Evolutionary conservation across 2,797 vertebrate species (phyloP).

Genomic region (Hypotaenidia philippensis): DNA sequence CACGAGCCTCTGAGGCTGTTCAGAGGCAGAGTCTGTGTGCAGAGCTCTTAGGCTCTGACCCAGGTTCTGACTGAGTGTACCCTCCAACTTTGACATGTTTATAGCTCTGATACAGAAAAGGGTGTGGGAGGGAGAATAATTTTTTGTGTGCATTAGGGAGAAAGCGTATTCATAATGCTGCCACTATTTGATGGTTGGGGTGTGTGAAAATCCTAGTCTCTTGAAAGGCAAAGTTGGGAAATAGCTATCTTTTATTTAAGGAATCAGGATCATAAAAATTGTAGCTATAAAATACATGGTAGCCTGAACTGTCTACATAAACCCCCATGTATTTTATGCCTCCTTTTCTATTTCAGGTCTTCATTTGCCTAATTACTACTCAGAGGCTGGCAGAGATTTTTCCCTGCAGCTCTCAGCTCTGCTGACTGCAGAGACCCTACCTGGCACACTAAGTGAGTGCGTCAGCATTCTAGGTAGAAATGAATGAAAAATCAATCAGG

Average conservation of each 20-base stretch:
- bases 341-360: slow-evolving; percentile 70
- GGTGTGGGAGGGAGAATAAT: too few relatives aligned
- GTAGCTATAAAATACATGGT: not conserved
- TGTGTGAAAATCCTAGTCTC: not conserved
- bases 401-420: slow-evolving; percentile 85
- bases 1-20: not conserved
- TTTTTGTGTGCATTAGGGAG: not conserved
- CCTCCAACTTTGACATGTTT: not conserved
- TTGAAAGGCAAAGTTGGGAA: not conserved
- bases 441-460: slow-evolving; percentile 80
- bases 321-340: slow-evolving; percentile 23
- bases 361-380: slow-evolving; percentile 81
- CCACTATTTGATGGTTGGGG: not conserved
- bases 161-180: not conserved
- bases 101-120: not conserved
- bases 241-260: not conserved
- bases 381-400: slow-evolving; percentile 76
- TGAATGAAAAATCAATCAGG: slow-evolving; percentile 90
- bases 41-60: not conserved
- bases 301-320: not conserved
- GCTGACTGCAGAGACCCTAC: slow-evolving; percentile 91
- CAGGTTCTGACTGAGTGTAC: not conserved
- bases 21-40: not conserved
- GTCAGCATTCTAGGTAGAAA: slow-evolving; percentile 88
- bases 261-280: not conserved